A percentile compares a stretch with the other conserved stretches of the same genome.
phyloP scores from a whole-genome alignment of 2,888 invertebrate species.

The Spilosoma lubricipeda region DNA sequence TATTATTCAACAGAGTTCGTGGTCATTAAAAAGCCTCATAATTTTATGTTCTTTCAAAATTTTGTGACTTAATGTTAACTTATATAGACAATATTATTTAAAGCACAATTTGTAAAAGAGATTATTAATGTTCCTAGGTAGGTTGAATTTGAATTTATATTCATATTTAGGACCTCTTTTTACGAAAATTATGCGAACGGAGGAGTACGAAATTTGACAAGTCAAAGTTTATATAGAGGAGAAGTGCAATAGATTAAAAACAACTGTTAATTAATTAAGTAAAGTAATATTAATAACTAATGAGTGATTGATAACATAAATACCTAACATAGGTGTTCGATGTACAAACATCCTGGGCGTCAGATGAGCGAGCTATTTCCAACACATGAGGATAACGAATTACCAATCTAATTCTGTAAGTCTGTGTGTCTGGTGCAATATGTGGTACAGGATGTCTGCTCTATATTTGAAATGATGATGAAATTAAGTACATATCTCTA shows the following conservation, averaged over 20 bases:
- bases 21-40: neutral
- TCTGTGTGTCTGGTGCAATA: constrained; percentile 15
- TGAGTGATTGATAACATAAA: neutral
- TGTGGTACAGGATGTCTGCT: constrained; percentile 13
- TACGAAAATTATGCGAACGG: no score
- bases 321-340: neutral
- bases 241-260: neutral
- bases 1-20: neutral
- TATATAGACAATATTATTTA: no score
- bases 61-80: neutral
- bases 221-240: no score
- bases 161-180: no score
- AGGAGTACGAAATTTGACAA: no score
- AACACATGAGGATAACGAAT: constrained; percentile 8
- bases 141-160: neutral
- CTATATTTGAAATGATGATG: constrained; percentile 23
- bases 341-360: constrained; percentile 5
- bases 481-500: constrained; percentile 15
- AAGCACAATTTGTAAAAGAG: no score
- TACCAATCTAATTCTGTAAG: constrained; percentile 10
- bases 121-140: no score
- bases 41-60: neutral
- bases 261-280: neutral
- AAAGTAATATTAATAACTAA: neutral
- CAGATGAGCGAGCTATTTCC: constrained; percentile 10